Evolutionary conservation across 2,113 vertebrate genomes (phyloP).

Genomic region (Copsychus sechellarum): DNA sequence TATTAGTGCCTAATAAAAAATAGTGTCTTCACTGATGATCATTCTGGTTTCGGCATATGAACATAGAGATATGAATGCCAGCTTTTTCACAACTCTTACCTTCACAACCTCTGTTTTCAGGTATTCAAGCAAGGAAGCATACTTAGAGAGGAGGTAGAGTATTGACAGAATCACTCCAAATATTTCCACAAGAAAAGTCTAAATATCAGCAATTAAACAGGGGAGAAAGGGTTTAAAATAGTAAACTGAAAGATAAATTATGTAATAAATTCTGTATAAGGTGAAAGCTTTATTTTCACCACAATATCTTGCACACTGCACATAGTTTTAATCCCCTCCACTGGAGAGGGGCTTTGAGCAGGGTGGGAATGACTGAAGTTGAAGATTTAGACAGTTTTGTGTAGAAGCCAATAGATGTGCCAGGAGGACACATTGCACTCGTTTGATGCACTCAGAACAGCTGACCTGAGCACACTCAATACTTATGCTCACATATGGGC

Average conservation of each 20-base stretch:
- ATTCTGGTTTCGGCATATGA: not conserved
- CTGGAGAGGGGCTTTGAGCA: fast-evolving
- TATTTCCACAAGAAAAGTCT: not conserved
- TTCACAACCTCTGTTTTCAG: not conserved
- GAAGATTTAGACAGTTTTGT: not conserved
- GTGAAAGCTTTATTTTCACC: not conserved
- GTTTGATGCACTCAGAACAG: not conserved
- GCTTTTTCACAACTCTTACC: not conserved
- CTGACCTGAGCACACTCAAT: not conserved
- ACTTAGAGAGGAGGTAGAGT: not conserved
- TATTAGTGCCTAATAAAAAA: not conserved
- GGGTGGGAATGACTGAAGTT: fast-evolving
- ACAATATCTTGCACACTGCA: not conserved
- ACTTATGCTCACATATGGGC: not conserved
- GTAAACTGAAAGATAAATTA: not conserved
- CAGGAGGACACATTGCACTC: not conserved
- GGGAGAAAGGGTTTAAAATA: fast-evolving
- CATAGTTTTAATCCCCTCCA: not conserved
- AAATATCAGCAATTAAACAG: not conserved
- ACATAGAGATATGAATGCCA: not conserved
- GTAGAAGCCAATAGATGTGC: not conserved
- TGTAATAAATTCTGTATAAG: not conserved
- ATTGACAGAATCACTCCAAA: not conserved
- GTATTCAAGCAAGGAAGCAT: not conserved
- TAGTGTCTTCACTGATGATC: not conserved